These are phyloP conservation scores for Drosophila trapezifrons DNA, from an alignment of 1,140 invertebrate genomes.

Conservation along the genomic window DNA sequence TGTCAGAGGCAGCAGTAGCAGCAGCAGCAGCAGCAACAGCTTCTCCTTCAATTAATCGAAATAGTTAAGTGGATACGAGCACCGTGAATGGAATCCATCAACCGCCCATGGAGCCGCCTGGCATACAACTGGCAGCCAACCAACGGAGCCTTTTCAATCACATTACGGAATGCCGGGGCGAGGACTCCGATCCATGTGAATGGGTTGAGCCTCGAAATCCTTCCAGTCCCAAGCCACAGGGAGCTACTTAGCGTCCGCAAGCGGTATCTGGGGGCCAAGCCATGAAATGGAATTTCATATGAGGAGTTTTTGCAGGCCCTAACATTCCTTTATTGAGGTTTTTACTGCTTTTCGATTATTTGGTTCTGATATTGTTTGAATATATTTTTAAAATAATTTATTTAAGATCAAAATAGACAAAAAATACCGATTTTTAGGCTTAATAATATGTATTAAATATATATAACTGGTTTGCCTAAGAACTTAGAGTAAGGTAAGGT, in stretches of 20 bases:
- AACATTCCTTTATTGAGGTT: not conserved
- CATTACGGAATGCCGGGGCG: conserved; percentile 45
- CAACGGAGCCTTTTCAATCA: conserved; percentile 59
- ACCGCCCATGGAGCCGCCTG: conserved; percentile 62
- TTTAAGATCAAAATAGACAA: no score
- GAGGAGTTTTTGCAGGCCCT: not conserved
- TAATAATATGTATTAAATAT: no score
- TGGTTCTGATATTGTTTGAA: no score
- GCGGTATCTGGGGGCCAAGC: not conserved
- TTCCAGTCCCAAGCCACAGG: conserved; percentile 10
- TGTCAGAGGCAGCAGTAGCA: conserved; percentile 52
- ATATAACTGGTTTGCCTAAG: no score
- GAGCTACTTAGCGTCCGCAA: conserved; percentile 26
- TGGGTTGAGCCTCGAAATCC: conserved; percentile 13
- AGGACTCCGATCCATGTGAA: conserved; percentile 16
- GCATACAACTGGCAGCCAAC: conserved; percentile 52
- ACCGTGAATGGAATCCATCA: conserved; percentile 77
- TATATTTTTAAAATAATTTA: no score
- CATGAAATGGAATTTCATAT: conserved; percentile 9
- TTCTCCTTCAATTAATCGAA: conserved; percentile 35
- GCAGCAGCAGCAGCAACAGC: conserved; percentile 7
- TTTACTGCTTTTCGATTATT: not conserved
- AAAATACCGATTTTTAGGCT: no score
- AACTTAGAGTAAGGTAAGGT: no score
- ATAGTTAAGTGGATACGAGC: conserved; percentile 51